Conservation (phyloP, 2,888 invertebrate genomes). For the Onthophagus sagittarius region DNA sequence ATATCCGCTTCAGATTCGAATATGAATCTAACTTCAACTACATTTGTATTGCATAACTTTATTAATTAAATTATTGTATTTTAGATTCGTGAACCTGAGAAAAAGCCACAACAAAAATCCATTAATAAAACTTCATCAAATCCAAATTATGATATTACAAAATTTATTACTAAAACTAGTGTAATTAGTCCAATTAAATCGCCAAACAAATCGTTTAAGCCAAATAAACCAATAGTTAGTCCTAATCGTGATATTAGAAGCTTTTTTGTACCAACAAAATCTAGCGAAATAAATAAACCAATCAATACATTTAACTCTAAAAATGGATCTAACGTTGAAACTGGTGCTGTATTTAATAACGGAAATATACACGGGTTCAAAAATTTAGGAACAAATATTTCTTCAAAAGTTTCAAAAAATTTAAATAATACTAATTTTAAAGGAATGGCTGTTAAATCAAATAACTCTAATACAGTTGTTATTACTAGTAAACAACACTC, state of each 20-base stretch:
- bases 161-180: background rate
- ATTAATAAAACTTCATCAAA: no score
- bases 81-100: conserved; percentile 33
- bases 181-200: background rate
- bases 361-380: conserved; percentile 20
- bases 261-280: conserved; percentile 29
- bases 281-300: background rate
- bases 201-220: background rate
- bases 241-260: conserved; percentile 33
- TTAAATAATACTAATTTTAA: background rate
- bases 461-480: conserved; percentile 29
- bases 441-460: conserved; percentile 14
- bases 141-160: background rate
- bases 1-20: no score
- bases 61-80: background rate
- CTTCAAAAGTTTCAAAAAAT: conserved; percentile 4
- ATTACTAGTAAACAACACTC: conserved; percentile 26
- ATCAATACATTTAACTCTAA: background rate
- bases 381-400: conserved; percentile 11
- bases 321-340: background rate
- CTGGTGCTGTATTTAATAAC: background rate
- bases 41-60: no score
- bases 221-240: conserved; percentile 25
- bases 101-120: conserved; percentile 27
- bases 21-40: no score